A percentile compares a stretch with the other conserved stretches of the same genome.
phyloP scores from a whole-genome alignment of 2,888 invertebrate genomes.

The Epicampocera succincta region DNA sequence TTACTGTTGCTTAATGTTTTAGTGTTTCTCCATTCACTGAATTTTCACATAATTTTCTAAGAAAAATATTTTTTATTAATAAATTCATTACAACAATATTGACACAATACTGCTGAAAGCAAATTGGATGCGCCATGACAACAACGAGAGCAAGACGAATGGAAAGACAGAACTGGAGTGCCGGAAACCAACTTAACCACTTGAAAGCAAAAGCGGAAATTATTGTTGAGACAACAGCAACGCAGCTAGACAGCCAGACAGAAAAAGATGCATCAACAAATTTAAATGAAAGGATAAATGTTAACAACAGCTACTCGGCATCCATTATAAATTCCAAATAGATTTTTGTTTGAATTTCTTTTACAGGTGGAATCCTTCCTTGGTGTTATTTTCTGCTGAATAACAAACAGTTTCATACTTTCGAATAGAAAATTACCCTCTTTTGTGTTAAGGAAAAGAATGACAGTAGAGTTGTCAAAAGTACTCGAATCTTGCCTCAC shows the following conservation, averaged over 20 bases:
- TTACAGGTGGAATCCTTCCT: not conserved
- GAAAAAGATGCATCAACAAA: constrained; percentile 8
- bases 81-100: constrained; percentile 70
- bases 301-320: constrained; percentile 49
- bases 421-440: too few relatives aligned
- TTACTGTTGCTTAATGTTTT: constrained; percentile 45
- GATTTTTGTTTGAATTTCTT: not conserved
- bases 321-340: constrained; percentile 19
- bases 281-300: constrained; percentile 59
- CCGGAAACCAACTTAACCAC: constrained; percentile 68
- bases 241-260: constrained; percentile 13
- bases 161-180: constrained; percentile 27
- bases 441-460: too few relatives aligned
- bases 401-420: too few relatives aligned
- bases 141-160: constrained; percentile 44
- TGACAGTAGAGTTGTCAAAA: too few relatives aligned
- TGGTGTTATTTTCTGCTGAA: constrained; percentile 10
- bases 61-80: constrained; percentile 70
- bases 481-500: too few relatives aligned
- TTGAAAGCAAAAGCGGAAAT: constrained; percentile 68
- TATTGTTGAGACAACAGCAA: constrained; percentile 44
- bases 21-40: constrained; percentile 69
- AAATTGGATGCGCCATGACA: constrained; percentile 47
- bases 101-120: constrained; percentile 55
- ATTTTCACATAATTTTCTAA: constrained; percentile 69